These are phyloP conservation scores for Vulpes lagopus DNA, from an alignment of 2,113 vertebrate genomes.

Conservation along the genomic window DNA sequence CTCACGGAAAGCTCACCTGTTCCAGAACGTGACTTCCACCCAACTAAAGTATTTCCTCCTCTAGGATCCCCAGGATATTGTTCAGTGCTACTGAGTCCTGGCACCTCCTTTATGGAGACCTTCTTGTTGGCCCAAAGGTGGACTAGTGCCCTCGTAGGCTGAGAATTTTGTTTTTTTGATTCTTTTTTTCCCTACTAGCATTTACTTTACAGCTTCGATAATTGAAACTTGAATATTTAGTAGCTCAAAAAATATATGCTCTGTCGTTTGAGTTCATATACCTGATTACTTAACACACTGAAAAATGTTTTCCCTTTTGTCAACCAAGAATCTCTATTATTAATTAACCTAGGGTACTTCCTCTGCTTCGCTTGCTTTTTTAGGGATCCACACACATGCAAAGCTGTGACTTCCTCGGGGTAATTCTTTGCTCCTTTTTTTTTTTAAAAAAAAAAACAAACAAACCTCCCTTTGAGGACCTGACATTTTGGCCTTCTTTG, in stretches of 20 bases:
- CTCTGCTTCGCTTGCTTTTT: background rate
- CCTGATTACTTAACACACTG: background rate
- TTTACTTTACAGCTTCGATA: background rate
- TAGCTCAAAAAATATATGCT: background rate
- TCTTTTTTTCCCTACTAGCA: background rate
- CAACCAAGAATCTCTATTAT: background rate
- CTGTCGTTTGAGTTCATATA: background rate
- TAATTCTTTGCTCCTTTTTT: background rate
- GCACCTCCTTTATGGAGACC: background rate
- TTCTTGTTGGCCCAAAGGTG: background rate
- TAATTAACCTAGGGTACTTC: background rate
- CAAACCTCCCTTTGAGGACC: background rate
- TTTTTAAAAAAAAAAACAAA: too few relatives aligned
- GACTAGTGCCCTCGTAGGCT: background rate
- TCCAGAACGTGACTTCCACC: background rate
- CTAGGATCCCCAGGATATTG: background rate
- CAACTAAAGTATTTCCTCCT: background rate
- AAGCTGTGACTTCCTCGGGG: background rate
- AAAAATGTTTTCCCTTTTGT: background rate
- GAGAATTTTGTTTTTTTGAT: background rate
- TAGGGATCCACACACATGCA: too few relatives aligned
- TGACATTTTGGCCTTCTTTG: background rate
- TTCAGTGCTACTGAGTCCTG: rapidly evolving
- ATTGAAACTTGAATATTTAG: background rate
- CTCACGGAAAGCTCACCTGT: background rate